phyloP scores from a whole-genome alignment of 2,797 vertebrate species.

The Petrocephalus schoutedeni region DNA sequence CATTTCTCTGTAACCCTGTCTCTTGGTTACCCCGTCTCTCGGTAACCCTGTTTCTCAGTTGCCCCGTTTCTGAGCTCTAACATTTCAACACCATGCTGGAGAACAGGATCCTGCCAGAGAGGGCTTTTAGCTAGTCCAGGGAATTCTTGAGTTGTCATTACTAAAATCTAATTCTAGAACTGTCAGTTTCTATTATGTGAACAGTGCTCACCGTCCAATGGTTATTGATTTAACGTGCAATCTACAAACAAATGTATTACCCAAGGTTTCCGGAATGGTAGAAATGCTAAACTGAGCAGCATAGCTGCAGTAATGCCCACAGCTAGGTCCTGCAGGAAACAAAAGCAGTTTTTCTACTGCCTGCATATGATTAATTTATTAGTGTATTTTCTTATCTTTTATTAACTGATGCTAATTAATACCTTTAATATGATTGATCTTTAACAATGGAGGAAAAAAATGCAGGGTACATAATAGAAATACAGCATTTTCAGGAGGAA shows the following conservation, averaged over 20 bases:
- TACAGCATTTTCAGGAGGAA: background rate
- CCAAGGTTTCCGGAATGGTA: slow-evolving; percentile 48
- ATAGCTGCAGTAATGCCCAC: slow-evolving; percentile 56
- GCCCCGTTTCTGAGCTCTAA: background rate
- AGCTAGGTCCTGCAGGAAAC: background rate
- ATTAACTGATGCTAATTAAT: slow-evolving; percentile 16
- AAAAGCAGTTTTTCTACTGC: background rate
- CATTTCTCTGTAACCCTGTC: background rate
- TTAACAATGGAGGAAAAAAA: background rate
- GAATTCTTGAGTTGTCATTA: slow-evolving; percentile 51
- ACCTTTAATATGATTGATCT: background rate
- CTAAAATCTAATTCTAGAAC: slow-evolving; percentile 55
- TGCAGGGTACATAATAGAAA: background rate
- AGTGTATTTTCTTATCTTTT: background rate
- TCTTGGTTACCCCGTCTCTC: background rate
- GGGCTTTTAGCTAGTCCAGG: slow-evolving; percentile 27
- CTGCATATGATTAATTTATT: slow-evolving; percentile 11
- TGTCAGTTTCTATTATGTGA: slow-evolving; percentile 53
- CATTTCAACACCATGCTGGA: slow-evolving; percentile 28
- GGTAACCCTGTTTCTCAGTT: background rate
- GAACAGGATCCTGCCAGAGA: background rate
- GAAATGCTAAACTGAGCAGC: slow-evolving; percentile 60
- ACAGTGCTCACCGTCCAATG: slow-evolving; percentile 45
- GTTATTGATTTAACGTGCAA: slow-evolving; percentile 62
- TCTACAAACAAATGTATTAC: slow-evolving; percentile 65